Evolutionary conservation across 2,888 invertebrate species (phyloP).

Genomic region (Notodonta dromedarius): DNA sequence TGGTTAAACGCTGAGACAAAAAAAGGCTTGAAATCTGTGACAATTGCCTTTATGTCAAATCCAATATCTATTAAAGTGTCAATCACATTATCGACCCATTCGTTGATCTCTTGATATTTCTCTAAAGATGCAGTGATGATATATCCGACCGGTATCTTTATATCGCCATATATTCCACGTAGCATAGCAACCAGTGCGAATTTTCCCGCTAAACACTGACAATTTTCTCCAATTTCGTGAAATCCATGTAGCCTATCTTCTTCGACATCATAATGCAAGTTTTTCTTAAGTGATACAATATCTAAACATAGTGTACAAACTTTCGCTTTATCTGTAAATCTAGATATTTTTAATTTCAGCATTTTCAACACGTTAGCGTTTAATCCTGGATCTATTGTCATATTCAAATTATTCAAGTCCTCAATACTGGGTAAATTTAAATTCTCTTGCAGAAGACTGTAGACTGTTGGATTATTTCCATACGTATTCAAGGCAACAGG

Average conservation of each 20-base stretch:
- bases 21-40: background rate
- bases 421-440: background rate
- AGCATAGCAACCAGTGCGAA: background rate
- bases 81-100: background rate
- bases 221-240: background rate
- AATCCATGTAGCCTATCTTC: conserved; percentile 6
- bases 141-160: conserved; percentile 2
- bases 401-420: background rate
- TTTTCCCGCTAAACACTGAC: conserved; percentile 1
- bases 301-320: background rate
- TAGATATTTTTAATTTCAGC: conserved; percentile 3
- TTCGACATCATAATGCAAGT: conserved; percentile 2
- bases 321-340: conserved; percentile 3
- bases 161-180: conserved; percentile 1
- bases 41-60: conserved; percentile 2
- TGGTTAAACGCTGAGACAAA: background rate
- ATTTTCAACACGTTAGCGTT: background rate
- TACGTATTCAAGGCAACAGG: background rate
- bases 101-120: background rate
- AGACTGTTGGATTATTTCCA: background rate
- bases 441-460: background rate
- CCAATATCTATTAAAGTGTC: conserved; percentile 2
- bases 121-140: background rate
- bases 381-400: conserved; percentile 2
- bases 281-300: background rate